Percentiles rank a stretch among this genome's conserved stretches.
Evolutionary conservation across 2,797 vertebrate genomes (phyloP).

Genomic region (Thripadectes ignobilis): DNA sequence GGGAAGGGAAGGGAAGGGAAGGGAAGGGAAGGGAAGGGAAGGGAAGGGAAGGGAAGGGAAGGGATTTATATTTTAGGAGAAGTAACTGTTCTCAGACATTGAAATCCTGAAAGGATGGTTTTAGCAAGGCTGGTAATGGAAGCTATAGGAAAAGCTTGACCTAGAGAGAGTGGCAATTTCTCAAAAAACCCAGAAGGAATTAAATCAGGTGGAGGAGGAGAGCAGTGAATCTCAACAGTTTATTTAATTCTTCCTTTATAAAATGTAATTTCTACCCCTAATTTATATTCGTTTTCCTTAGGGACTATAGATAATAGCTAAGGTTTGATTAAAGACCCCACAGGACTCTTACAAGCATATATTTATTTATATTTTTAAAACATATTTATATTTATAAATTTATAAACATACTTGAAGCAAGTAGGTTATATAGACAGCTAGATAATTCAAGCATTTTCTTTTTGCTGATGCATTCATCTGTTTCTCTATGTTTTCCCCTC

Average conservation of each 20-base stretch:
- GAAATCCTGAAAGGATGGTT: background rate
- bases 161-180: background rate
- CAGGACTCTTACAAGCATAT: background rate
- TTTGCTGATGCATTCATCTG: background rate
- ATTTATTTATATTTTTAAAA: background rate
- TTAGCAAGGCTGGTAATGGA: background rate
- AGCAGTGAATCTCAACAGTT: background rate
- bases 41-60: background rate
- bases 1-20: too few relatives aligned
- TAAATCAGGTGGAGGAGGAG: background rate
- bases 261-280: background rate
- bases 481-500: background rate
- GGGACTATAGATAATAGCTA: background rate
- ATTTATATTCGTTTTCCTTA: background rate
- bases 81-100: background rate
- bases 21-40: too few relatives aligned
- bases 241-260: background rate
- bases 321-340: background rate
- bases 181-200: background rate
- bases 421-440: background rate
- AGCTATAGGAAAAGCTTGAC: background rate
- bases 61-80: background rate
- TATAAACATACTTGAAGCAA: background rate
- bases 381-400: background rate
- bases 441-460: background rate